A percentile compares a stretch with the other conserved stretches of the same genome.
These are phyloP conservation scores for Drosophila tripunctata DNA, from an alignment of 2,888 invertebrate genomes.

Conservation along the genomic window DNA sequence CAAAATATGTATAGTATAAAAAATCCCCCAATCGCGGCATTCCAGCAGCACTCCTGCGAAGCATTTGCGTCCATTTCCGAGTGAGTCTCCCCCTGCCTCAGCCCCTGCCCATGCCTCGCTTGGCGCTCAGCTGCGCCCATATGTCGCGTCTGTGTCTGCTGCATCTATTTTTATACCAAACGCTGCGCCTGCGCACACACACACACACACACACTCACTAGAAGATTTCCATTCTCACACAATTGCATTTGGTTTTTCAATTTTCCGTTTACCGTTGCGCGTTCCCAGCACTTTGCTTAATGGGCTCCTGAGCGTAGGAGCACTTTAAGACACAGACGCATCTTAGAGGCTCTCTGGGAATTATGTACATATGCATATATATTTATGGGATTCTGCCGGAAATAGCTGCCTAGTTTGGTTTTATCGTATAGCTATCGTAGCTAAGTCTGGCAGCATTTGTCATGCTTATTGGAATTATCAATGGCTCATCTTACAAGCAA, in stretches of 20 bases:
- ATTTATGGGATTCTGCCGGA: constrained; percentile 66
- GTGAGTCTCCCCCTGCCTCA: constrained; percentile 19
- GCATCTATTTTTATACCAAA: constrained; percentile 58
- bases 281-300: constrained; percentile 66
- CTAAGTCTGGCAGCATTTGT: constrained; percentile 43
- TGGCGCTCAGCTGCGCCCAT: constrained; percentile 62
- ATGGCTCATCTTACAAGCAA: constrained; percentile 43
- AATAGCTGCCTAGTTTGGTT: constrained; percentile 58
- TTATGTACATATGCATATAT: no score
- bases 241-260: constrained; percentile 51
- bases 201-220: neutral
- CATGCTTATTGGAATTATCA: constrained; percentile 67
- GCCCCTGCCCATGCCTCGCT: constrained; percentile 8
- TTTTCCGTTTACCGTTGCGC: constrained; percentile 59
- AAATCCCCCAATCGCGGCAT: constrained; percentile 41
- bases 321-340: constrained; percentile 41
- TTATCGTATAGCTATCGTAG: constrained; percentile 38
- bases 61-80: constrained; percentile 51
- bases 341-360: constrained; percentile 41
- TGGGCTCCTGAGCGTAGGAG: constrained; percentile 48
- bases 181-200: constrained; percentile 69
- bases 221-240: constrained; percentile 8
- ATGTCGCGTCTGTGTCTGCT: constrained; percentile 62
- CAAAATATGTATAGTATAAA: neutral
- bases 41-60: constrained; percentile 81